These are phyloP conservation scores for Erpetoichthys calabaricus DNA, from an alignment of 2,797 vertebrate species.

Conservation along the genomic window DNA sequence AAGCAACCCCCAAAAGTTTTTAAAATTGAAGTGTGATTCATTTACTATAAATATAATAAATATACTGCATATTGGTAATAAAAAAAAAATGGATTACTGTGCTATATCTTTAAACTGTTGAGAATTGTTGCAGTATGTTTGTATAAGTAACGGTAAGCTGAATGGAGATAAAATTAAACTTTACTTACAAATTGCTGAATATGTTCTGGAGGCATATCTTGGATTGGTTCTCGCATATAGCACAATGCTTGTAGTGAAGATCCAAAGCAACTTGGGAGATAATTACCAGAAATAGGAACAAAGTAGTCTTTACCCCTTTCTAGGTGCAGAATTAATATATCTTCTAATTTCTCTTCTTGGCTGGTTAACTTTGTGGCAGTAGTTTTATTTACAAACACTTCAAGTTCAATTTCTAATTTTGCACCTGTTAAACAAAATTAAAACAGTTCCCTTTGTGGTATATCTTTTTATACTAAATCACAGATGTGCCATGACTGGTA, in stretches of 20 bases:
- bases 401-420: constrained; percentile 67
- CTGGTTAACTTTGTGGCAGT: constrained; percentile 76
- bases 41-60: too few species aligned
- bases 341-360: constrained; percentile 73
- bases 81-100: too few species aligned
- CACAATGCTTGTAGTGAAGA: constrained; percentile 67
- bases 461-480: too few species aligned
- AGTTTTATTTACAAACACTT: constrained; percentile 83
- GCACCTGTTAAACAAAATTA: constrained; percentile 49
- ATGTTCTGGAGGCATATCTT: constrained; percentile 62
- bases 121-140: too few species aligned
- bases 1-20: too few species aligned
- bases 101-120: too few species aligned
- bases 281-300: constrained; percentile 79
- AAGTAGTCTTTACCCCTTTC: constrained; percentile 90
- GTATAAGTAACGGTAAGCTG: too few species aligned
- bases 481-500: too few species aligned
- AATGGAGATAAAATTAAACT: too few species aligned
- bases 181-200: constrained; percentile 59
- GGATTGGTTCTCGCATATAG: constrained; percentile 73
- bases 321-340: constrained; percentile 87
- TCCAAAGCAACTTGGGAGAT: constrained; percentile 87
- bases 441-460: background rate
- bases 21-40: too few species aligned
- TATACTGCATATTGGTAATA: too few species aligned